Evolutionary conservation across 2,888 invertebrate species (phyloP), one percentile per base, ranked within the genome.

Genomic region (Malthinus flaveolus): DNA sequence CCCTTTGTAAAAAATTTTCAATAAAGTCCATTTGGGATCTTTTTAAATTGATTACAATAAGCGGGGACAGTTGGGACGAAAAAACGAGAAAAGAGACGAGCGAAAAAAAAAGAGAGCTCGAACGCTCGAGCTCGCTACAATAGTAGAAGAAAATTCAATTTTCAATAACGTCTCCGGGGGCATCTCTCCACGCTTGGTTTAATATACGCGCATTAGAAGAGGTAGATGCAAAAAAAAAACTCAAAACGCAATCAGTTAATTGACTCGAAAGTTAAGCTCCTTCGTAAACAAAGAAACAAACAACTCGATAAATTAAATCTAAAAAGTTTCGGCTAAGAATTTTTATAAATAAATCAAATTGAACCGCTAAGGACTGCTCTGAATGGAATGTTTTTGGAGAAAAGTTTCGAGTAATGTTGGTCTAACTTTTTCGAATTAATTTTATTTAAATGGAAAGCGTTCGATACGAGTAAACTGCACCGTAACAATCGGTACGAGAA

Each of bases 231-330:
- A 23, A 23, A 42, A 42, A 42, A 42, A 13, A 42, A 42, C 23
- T 42, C 23, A 13, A 42, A 42, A 42, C 23, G n/a, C 39, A 42
- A 42, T 42, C 39, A 42, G 39, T 42, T 42, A 42, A 42, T 42
- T 42, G 39, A 42, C 23, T 15, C 23, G 23, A 42, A 42, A 42
- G 39, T 15, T 42, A 42, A 31, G 42, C 32, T 37, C 47, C 34
- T 50, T 37, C 10, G 47, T 39, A 47, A 47, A 52, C 37, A 37
- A 35, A 6, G 46, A 32, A 36, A 34, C 52, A 57, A 57, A 57
- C 57, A 57, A 57, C 36, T 48, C 52, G 32, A 57, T 57, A 57
- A 57, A 57, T 57, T 57, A 47, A 56, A 56, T 51, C 46, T 23
- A 23, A 23, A 23, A 23, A 23, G 23, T 23, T 23, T 46, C 13